These are phyloP conservation scores for Ctenopoma multispine DNA, from an alignment of 2,797 vertebrate species.

Conservation along the genomic window DNA sequence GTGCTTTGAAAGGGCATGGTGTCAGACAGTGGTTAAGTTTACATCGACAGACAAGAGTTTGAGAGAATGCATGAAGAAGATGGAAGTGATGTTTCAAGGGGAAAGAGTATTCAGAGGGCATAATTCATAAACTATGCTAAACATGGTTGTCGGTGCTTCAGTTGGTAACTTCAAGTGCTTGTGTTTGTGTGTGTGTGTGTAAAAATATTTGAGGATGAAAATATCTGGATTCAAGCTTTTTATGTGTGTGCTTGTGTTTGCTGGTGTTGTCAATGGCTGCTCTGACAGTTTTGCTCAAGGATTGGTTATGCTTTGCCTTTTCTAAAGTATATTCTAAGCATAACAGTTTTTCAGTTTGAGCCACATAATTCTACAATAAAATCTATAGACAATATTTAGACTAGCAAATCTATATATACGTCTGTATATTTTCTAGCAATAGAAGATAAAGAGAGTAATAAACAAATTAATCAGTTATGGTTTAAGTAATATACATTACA, in stretches of 20 bases:
- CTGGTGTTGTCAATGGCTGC: not conserved
- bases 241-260: not conserved
- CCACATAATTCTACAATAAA: not conserved
- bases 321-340: not conserved
- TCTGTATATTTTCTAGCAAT: not conserved
- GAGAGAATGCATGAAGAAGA: slow-evolving; percentile 27
- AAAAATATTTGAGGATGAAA: not conserved
- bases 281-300: slow-evolving; percentile 25
- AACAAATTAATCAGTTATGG: slow-evolving; percentile 14
- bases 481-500: not conserved
- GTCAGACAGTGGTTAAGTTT: slow-evolving; percentile 33
- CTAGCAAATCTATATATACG: not conserved
- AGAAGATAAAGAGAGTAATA: not conserved
- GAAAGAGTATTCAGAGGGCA: slow-evolving; percentile 27
- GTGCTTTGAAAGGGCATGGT: slow-evolving; percentile 27
- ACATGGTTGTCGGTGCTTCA: slow-evolving; percentile 10
- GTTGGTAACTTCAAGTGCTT: slow-evolving; percentile 1
- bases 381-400: not conserved
- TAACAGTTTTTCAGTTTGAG: not conserved
- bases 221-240: slow-evolving; percentile 3
- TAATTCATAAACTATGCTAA: slow-evolving; percentile 24
- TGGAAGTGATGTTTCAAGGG: slow-evolving; percentile 38
- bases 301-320: slow-evolving; percentile 23
- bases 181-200: not conserved
- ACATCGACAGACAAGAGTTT: slow-evolving; percentile 22